Conservation (phyloP, 2,797 vertebrate species). For the Capromys pilorides region DNA sequence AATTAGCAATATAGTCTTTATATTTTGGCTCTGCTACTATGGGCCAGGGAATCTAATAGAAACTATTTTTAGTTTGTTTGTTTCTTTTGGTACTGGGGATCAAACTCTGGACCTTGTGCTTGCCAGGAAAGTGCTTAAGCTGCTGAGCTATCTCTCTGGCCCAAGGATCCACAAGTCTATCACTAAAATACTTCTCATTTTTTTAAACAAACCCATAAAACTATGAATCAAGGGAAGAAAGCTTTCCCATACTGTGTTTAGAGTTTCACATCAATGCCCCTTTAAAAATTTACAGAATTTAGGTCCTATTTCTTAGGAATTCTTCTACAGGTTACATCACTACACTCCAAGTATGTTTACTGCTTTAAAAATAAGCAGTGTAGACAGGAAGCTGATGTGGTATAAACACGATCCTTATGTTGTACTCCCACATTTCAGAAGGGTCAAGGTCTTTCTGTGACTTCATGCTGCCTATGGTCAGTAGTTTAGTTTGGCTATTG, state of each 20-base stretch:
- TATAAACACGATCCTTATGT: constrained; percentile 83
- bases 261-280: constrained; percentile 78
- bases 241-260: constrained; percentile 76
- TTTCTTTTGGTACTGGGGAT: too few relatives aligned
- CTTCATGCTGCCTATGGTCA: constrained; percentile 73
- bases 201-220: constrained; percentile 71
- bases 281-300: constrained; percentile 84
- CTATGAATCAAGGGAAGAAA: constrained; percentile 62
- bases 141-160: too few relatives aligned
- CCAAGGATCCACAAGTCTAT: constrained; percentile 63
- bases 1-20: constrained; percentile 74
- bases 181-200: constrained; percentile 61
- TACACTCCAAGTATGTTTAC: constrained; percentile 84
- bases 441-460: constrained; percentile 76
- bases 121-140: too few relatives aligned
- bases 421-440: constrained; percentile 80
- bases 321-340: constrained; percentile 81
- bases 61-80: too few relatives aligned
- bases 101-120: too few relatives aligned
- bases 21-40: constrained; percentile 71
- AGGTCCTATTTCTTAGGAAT: constrained; percentile 83
- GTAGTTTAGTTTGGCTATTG: constrained; percentile 66
- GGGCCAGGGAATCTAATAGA: constrained; percentile 56
- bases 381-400: constrained; percentile 84
- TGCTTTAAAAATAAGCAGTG: constrained; percentile 84